These are phyloP conservation scores for Luehdorfia chinensis DNA, from an alignment of 1,140 invertebrate genomes.

Conservation along the genomic window DNA sequence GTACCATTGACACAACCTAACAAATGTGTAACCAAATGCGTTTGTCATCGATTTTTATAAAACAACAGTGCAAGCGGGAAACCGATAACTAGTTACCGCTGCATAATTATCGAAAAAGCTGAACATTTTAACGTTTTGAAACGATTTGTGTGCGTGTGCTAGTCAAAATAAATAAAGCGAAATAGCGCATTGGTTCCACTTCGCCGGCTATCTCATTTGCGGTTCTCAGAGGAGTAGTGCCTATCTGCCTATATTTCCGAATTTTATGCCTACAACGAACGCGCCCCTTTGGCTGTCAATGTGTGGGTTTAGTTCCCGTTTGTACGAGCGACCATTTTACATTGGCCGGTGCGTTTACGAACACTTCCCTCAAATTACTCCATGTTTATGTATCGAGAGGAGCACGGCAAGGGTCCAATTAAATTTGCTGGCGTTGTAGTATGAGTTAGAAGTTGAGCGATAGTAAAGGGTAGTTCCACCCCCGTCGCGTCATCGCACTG, in stretches of 20 bases:
- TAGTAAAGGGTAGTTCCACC: conserved; percentile 56
- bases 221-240: conserved; percentile 55
- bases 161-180: conserved; percentile 58
- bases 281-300: conserved; percentile 24
- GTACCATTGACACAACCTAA: conserved; percentile 9
- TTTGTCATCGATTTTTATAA: conserved; percentile 17
- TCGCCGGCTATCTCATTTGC: conserved; percentile 63
- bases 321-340: conserved; percentile 33
- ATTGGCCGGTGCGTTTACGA: conserved; percentile 31
- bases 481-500: conserved; percentile 64
- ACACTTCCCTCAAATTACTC: background rate
- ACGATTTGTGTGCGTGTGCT: conserved; percentile 19
- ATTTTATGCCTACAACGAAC: conserved; percentile 70
- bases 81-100: conserved; percentile 6
- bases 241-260: conserved; percentile 67
- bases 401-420: conserved; percentile 26
- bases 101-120: conserved; percentile 18
- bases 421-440: conserved; percentile 29
- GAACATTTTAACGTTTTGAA: conserved; percentile 11
- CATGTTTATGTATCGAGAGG: conserved; percentile 14
- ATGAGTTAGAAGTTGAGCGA: conserved; percentile 60
- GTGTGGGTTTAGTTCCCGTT: conserved; percentile 52
- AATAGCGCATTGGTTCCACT: conserved; percentile 64
- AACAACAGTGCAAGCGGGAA: background rate
- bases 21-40: conserved; percentile 12